These are phyloP conservation scores for Pectinophora gossypiella DNA, from an alignment of 1,140 invertebrate species.

Conservation along the genomic window DNA sequence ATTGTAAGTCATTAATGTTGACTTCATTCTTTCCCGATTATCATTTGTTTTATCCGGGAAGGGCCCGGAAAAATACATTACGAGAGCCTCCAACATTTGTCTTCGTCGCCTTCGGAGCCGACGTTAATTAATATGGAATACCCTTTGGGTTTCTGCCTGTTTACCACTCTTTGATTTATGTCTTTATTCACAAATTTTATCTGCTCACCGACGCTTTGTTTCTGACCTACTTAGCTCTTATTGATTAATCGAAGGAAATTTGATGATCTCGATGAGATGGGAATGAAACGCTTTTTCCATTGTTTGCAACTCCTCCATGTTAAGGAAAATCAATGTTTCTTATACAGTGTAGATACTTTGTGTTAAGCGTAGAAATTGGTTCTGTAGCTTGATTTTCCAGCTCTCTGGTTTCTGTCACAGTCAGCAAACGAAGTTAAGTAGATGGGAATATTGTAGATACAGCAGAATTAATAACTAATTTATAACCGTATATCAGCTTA, in stretches of 20 bases:
- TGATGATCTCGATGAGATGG: too few species aligned
- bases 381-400: too few species aligned
- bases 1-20: conserved; percentile 65
- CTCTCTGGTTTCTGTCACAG: too few species aligned
- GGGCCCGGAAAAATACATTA: conserved; percentile 71
- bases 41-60: conserved; percentile 68
- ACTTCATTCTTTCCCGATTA: conserved; percentile 73
- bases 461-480: too few species aligned
- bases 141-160: conserved; percentile 60
- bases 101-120: conserved; percentile 62
- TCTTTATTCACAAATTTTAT: conserved; percentile 52
- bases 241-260: neutral
- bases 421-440: too few species aligned
- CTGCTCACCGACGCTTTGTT: conserved; percentile 3
- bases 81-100: conserved; percentile 58
- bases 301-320: too few species aligned
- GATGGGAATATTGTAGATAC: too few species aligned
- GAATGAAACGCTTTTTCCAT: too few species aligned
- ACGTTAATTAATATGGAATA: conserved; percentile 74
- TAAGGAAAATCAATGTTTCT: too few species aligned
- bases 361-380: too few species aligned
- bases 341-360: too few species aligned
- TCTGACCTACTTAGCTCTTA: neutral
- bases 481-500: too few species aligned
- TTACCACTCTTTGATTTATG: conserved; percentile 64